phyloP scores from a whole-genome alignment of 2,113 vertebrate species.

The Petromus typicus region DNA sequence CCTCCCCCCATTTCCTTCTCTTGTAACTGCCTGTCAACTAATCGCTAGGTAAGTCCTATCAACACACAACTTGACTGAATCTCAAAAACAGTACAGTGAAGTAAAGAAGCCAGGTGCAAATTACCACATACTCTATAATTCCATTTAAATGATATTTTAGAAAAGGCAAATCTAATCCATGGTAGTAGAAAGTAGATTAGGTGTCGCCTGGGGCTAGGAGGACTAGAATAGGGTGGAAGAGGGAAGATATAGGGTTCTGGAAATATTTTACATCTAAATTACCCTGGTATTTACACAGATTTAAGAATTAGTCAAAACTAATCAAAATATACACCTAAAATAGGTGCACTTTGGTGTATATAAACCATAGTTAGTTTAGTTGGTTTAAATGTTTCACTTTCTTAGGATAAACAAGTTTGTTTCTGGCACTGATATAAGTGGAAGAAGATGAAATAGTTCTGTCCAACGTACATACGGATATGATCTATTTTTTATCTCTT shows the following conservation, averaged over 20 bases:
- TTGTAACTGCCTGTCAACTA: not conserved
- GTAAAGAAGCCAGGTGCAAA: not conserved
- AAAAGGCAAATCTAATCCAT: not conserved
- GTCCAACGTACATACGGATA: not conserved
- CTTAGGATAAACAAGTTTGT: not conserved
- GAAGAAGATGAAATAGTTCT: slow-evolving; percentile 23
- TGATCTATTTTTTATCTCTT: slow-evolving; percentile 36
- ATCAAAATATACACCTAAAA: slow-evolving; percentile 37
- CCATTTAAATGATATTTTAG: not conserved
- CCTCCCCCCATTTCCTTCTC: not conserved
- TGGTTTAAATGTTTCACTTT: slow-evolving; percentile 4
- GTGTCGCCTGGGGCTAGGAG: not conserved
- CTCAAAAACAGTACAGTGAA: not conserved
- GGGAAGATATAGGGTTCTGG: not conserved
- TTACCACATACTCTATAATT: not conserved
- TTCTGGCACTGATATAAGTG: not conserved
- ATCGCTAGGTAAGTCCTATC: not conserved
- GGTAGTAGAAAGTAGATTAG: not conserved
- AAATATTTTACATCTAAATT: slow-evolving; percentile 36
- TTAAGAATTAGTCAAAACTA: slow-evolving; percentile 23
- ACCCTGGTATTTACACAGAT: not conserved
- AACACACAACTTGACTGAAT: not conserved
- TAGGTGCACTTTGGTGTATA: not conserved
- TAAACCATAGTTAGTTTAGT: not conserved
- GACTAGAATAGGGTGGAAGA: not conserved